A percentile compares a stretch with the other conserved stretches of the same genome.
Conservation (phyloP, 2,113 vertebrate species). For the Bucco capensis region DNA sequence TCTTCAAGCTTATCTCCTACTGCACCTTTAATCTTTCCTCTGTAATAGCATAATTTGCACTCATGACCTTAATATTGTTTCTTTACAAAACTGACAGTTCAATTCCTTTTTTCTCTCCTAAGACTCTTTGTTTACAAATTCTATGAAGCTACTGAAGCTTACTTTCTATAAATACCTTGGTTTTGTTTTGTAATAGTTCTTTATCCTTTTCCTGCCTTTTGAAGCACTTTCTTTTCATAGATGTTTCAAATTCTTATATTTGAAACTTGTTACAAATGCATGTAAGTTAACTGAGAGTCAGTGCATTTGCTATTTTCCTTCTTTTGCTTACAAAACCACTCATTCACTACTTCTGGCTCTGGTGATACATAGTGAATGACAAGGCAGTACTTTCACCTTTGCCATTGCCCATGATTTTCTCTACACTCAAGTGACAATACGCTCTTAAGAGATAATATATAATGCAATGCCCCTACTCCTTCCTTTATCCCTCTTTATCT, state of each 20-base stretch:
- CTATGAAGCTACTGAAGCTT: background rate
- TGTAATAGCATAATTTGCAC: background rate
- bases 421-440: background rate
- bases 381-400: background rate
- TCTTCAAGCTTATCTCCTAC: background rate
- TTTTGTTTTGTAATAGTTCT: background rate
- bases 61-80: background rate
- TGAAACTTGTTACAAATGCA: fast-evolving
- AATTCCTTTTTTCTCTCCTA: background rate
- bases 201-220: background rate
- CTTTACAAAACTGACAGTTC: background rate
- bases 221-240: background rate
- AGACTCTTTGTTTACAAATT: background rate
- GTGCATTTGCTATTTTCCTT: background rate
- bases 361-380: background rate
- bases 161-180: background rate
- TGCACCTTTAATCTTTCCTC: background rate
- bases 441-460: background rate
- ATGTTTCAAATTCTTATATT: background rate
- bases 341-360: background rate
- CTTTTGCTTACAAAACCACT: background rate
- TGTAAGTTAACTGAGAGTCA: background rate
- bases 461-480: background rate
- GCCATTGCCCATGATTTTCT: background rate
- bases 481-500: background rate